Percentiles rank a stretch among this genome's conserved stretches.
Evolutionary conservation across 2,113 vertebrate genomes (phyloP).

Genomic region (Planiliza haematocheilus): DNA sequence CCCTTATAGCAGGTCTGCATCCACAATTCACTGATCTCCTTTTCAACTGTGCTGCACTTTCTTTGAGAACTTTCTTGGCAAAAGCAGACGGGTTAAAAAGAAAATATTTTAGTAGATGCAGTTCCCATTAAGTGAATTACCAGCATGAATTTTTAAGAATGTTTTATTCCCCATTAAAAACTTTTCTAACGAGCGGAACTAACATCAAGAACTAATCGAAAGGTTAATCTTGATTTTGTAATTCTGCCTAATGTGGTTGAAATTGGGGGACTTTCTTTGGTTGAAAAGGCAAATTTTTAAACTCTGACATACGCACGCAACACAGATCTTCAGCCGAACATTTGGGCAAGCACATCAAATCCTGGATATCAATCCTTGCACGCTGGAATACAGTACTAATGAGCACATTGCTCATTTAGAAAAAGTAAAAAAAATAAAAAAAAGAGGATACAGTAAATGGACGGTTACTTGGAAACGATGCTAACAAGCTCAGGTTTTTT

Average conservation of each 20-base stretch:
- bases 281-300: constrained; percentile 23
- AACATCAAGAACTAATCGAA: constrained; percentile 3
- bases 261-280: constrained; percentile 52
- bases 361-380: constrained; percentile 6
- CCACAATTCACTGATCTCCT: constrained; percentile 54
- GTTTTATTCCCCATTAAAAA: constrained; percentile 20
- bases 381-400: constrained; percentile 27
- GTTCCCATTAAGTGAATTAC: constrained; percentile 16
- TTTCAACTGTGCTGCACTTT: constrained; percentile 54
- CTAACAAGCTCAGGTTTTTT: constrained; percentile 21
- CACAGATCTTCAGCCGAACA: constrained; percentile 14
- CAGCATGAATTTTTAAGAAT: constrained; percentile 19
- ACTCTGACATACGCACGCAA: constrained; percentile 4
- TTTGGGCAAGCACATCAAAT: not conserved
- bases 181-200: not conserved
- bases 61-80: constrained; percentile 46
- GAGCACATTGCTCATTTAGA: constrained; percentile 19
- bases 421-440: not conserved
- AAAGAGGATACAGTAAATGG: not conserved
- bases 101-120: constrained; percentile 28
- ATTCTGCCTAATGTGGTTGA: constrained; percentile 5
- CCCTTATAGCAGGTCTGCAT: constrained; percentile 27
- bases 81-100: constrained; percentile 23
- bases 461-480: constrained; percentile 15
- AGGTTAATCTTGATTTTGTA: not conserved